Evolutionary conservation across 2,888 invertebrate species (phyloP), one percentile per base, ranked within the genome.

Genomic region (Tridacna crocea): DNA sequence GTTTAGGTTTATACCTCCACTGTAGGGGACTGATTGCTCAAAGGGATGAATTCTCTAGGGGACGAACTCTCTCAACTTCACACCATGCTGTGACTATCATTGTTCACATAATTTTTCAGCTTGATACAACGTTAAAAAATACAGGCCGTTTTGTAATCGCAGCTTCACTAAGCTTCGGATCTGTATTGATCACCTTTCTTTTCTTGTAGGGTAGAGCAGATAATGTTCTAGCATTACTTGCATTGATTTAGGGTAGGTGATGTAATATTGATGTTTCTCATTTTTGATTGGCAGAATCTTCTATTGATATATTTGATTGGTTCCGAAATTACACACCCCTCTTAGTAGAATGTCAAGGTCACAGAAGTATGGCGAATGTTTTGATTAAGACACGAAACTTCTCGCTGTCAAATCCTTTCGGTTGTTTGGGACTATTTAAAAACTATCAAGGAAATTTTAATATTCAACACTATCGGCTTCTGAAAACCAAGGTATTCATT

Each of bases 271-370:
- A n/a, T 66, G 4, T 26, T 4, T 36, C 36, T 36, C 36, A 36
- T 6, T 19, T 66, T 46, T 36, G 70, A 70, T 70, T 51, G 70
- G 70, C 47, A 22, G 22, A 51, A 51, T 51, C n/a, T 47, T 6
- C 24, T 4, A 47, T 3, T 22, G 11, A 24, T 47, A n/a, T 15
- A 24, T 76, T 60, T 58, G 58, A 84, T 84, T 84, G 81, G 84
- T 11, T 65, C n/a, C 13, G 48, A 47, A 12, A 17, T n/a, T 11
- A 58, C 84, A 84, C 84, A 84, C 84, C 84, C 76, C 66, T 61
- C n/a, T n/a, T 63, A 68, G 12, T 27, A 70, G 48, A 70, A 60
- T 74, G 84, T 80, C 81, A 84, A 84, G 81, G 84, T 78, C 84
- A 65, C 73, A 24, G 58, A 77, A 75, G 65, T 79, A 84, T 84